Evolutionary conservation across 2,113 vertebrate genomes (phyloP).

Genomic region (Phyllostomus discolor): DNA sequence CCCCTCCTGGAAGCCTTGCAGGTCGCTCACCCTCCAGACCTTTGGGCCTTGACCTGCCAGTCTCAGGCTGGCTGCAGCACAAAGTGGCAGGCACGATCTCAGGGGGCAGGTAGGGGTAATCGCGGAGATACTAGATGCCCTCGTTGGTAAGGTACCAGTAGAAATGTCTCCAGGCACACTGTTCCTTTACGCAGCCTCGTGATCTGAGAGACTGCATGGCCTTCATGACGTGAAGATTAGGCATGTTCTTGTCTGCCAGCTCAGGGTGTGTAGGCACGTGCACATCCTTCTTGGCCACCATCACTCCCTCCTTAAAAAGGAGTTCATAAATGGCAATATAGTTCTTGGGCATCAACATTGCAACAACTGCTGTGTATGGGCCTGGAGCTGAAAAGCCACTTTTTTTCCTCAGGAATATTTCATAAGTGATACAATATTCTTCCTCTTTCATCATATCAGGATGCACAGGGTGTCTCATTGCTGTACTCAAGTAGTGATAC

Average conservation of each 20-base stretch:
- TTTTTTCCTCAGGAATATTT: neutral
- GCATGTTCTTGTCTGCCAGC: too few species aligned
- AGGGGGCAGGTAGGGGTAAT: slow-evolving; percentile 96
- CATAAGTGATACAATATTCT: neutral
- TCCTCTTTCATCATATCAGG: neutral
- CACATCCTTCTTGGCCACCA: too few species aligned
- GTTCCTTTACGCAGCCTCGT: slow-evolving; percentile 97
- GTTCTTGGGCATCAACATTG: too few species aligned
- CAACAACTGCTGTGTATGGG: too few species aligned
- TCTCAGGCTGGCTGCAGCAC: slow-evolving; percentile 96
- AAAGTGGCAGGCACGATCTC: slow-evolving; percentile 97
- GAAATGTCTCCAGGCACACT: slow-evolving; percentile 99
- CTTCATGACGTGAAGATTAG: too few species aligned
- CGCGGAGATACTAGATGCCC: slow-evolving; percentile 96
- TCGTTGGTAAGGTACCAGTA: slow-evolving; percentile 99
- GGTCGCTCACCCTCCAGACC: slow-evolving; percentile 75
- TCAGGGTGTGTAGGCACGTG: too few species aligned
- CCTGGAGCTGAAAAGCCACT: too few species aligned
- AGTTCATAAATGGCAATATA: too few species aligned
- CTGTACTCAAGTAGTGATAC: neutral
- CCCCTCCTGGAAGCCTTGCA: too few species aligned
- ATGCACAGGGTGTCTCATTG: neutral
- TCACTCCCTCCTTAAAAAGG: too few species aligned
- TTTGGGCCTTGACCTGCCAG: slow-evolving; percentile 95
- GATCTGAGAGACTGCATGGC: too few species aligned